Percentiles rank a stretch among this genome's conserved stretches.
Evolutionary conservation across 2,888 invertebrate species (phyloP).

Genomic region (Gymnosoma rotundatum): DNA sequence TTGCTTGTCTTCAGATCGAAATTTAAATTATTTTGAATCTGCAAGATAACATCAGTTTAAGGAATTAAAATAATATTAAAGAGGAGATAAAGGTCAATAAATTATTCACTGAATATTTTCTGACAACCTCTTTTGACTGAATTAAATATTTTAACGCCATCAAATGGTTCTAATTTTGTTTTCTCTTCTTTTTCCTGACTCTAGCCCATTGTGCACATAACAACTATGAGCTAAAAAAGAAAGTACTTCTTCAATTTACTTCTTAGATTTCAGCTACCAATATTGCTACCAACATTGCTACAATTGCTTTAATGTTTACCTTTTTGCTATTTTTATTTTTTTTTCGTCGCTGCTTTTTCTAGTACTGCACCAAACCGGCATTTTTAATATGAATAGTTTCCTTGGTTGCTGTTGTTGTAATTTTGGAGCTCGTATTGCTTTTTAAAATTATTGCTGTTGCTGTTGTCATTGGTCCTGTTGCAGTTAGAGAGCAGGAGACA

Average conservation of each 20-base stretch:
- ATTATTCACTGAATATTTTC: neutral
- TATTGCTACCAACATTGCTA: slow-evolving; percentile 24
- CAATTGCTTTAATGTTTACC: slow-evolving; percentile 34
- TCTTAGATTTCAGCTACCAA: slow-evolving; percentile 25
- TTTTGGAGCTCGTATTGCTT: neutral
- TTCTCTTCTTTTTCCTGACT: too few species aligned
- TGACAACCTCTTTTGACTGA: neutral
- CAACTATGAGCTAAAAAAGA: neutral
- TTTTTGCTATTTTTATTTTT: neutral
- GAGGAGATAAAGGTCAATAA: too few species aligned
- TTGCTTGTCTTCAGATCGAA: too few species aligned
- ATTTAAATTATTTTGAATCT: too few species aligned
- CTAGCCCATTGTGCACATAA: slow-evolving; percentile 10
- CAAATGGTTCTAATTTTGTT: too few species aligned
- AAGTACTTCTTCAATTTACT: slow-evolving; percentile 34
- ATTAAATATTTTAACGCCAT: too few species aligned
- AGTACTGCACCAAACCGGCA: neutral
- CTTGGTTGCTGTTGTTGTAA: neutral
- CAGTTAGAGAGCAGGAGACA: too few species aligned
- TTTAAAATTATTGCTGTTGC: too few species aligned
- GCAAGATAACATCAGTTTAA: too few species aligned
- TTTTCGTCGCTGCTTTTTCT: too few species aligned
- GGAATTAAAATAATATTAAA: too few species aligned
- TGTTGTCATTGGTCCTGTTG: too few species aligned
- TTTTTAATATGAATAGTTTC: neutral